Percentiles rank a stretch among this genome's conserved stretches.
Conservation (phyloP, 2,797 vertebrate genomes). For the Sebastes hubbsi region DNA sequence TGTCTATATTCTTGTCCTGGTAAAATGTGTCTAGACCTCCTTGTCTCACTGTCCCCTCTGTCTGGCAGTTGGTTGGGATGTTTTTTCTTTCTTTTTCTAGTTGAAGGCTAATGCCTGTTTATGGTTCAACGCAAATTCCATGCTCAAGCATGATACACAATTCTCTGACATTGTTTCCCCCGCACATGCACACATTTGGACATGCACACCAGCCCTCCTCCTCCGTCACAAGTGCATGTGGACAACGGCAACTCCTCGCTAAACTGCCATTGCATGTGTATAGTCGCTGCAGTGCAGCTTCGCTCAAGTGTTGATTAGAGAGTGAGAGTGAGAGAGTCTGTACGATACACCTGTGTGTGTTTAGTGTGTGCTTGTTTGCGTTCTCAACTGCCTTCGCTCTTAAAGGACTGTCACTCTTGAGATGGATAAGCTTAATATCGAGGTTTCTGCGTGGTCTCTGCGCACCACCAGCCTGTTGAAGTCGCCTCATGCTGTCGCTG, state of each 20-base stretch:
- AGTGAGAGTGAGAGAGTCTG: conserved; percentile 28
- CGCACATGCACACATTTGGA: background rate
- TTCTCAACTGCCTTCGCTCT: conserved; percentile 62
- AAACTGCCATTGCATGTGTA: conserved; percentile 49
- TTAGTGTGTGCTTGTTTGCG: conserved; percentile 35
- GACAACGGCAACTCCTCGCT: conserved; percentile 48
- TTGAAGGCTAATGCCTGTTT: background rate
- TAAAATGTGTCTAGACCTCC: conserved; percentile 19
- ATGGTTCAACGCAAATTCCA: conserved; percentile 32
- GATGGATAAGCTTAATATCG: conserved; percentile 11
- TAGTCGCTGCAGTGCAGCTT: conserved; percentile 56
- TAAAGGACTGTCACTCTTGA: conserved; percentile 27
- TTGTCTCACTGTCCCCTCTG: conserved; percentile 42
- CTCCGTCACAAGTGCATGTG: conserved; percentile 56
- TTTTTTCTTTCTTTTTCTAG: background rate
- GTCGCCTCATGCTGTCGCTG: conserved; percentile 57
- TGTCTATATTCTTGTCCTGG: conserved; percentile 38
- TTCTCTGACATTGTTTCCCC: background rate
- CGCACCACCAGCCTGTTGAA: conserved; percentile 25
- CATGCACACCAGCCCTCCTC: background rate
- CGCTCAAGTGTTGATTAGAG: conserved; percentile 27
- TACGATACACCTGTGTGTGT: conserved; percentile 20
- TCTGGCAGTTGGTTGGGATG: conserved; percentile 41
- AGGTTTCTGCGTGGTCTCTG: conserved; percentile 8
- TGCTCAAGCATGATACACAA: conserved; percentile 47